Percentiles rank a stretch among this genome's conserved stretches.
phyloP scores from a whole-genome alignment of 2,797 vertebrate genomes.

The Acanthurus tractus region DNA sequence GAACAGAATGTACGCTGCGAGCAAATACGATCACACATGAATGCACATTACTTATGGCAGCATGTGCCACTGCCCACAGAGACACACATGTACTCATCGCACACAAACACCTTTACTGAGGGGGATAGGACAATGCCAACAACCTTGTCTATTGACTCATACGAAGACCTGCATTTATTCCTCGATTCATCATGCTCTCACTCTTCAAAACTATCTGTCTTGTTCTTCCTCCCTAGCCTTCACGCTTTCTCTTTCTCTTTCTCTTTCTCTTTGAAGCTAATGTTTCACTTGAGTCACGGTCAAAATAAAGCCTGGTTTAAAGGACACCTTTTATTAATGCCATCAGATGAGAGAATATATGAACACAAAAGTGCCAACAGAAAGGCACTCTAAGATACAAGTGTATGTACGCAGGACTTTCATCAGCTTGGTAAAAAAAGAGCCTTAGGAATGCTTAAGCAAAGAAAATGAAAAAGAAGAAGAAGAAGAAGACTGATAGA shows the following conservation, averaged over 20 bases:
- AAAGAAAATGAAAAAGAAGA: constrained; percentile 24
- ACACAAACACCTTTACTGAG: constrained; percentile 26
- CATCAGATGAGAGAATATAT: constrained; percentile 23
- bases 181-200: constrained; percentile 19
- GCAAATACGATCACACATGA: constrained; percentile 43
- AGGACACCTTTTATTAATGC: constrained; percentile 36
- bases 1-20: constrained; percentile 50
- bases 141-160: constrained; percentile 54
- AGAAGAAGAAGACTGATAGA: constrained; percentile 34
- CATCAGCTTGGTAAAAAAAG: constrained; percentile 20
- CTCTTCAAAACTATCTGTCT: not conserved
- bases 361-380: not conserved
- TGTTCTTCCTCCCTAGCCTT: not conserved
- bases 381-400: constrained; percentile 24
- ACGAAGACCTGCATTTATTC: constrained; percentile 19
- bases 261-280: constrained; percentile 20
- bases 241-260: not conserved
- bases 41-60: constrained; percentile 40
- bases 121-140: constrained; percentile 39
- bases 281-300: constrained; percentile 34
- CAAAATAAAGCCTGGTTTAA: constrained; percentile 34
- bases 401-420: constrained; percentile 12
- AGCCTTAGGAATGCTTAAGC: constrained; percentile 39
- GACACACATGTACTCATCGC: constrained; percentile 28
- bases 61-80: constrained; percentile 30